Base-by-base conservation (phyloP, 2,113 vertebrate genomes). In the Saimiri boliviensis region DNA sequence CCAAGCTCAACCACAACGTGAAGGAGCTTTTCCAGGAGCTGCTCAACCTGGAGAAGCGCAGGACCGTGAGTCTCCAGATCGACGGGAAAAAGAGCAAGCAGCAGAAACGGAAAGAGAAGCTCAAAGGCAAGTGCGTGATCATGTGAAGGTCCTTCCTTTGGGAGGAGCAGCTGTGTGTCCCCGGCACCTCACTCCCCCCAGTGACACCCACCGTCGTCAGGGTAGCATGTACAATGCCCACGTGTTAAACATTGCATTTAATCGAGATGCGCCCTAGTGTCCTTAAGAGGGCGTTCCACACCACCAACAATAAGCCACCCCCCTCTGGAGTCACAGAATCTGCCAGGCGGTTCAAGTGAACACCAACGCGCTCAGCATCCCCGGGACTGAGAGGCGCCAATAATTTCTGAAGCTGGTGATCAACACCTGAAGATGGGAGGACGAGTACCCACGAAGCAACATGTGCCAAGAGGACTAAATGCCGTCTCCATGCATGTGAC, bases 71-170 rank as follows among this genome's bases (percentile, higher is more conserved):
- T 95, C 98, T 99, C 37, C 99, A 99, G 95, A 99, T 99, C 35
- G 99, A 99, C 30, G 99, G 99, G 17, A 99, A 99, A 80, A 99
- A 99, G 98, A 99, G 98, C 97, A 99, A 99, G 97, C 99, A 99
- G 86, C 99, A 99, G 98, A 99, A 99, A 83, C 97, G 99, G 92
- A 99, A 99, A 97, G 99, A 99, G 93, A 99, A 99, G 88, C 99
- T 99, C 93, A 99, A 99, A 97, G 99, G 99, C 86, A 99, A 99
- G 97, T 99, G 99, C 42, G 98, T 99, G 79, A 66, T 99, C 91
- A 99, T 99, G 99, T 99, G 98, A 99, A 95, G 10, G 66, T 27
- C 91, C 5, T 19, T 2, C 6, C 8, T 1, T 0, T 9, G 66
- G 21, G 52, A 96, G 54, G 73, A 77, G 90, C 81, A 40, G 11